Base-by-base conservation (phyloP, 2,113 vertebrate genomes). In the Chaetodon auriga region DNA sequence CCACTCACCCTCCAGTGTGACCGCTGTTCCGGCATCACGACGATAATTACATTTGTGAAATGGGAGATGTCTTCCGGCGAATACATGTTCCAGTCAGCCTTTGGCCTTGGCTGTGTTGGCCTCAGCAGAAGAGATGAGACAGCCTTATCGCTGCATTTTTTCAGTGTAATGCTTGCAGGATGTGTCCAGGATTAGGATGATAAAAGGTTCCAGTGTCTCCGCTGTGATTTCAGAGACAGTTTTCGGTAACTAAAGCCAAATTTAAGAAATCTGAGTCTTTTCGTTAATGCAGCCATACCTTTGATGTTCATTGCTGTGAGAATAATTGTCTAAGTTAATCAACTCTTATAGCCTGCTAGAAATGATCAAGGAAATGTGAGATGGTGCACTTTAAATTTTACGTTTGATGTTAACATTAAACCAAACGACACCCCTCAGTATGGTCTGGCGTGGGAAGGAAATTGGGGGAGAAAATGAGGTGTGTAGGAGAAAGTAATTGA, bases 11-110 rank as follows among this genome's bases (percentile, higher is more conserved):
- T 71, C 45, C 18, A 45, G 15, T 57, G 36, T 63, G 66, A 79
- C 65, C 60, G 54, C 63, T 73, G 57, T 36, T 54, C 13, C 19
- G 21, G 25, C 63, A 55, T 80, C 63, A 82, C 25, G 62, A 85
- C 23, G 25, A 72, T 75, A 84, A 81, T 83, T 64, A 55, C 69
- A 80, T 84, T 71, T 25, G 36, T 69, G 38, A 86, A 83, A 79
- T 61, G 18, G 64, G 38, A 84, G 66, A 83, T 45, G 43, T 88
- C 57, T 54, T 79, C 57, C 7, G 6, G 58, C 25, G 0, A 83
- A 68, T 23, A 53, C 55, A 80, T 84, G 60, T 53, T 49, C 53
- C n/a, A 14, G 41, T 21, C 13, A 75, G n/a, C 76, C 60, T 64
- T 51, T 71, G 69, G 62, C 70, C 70, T 75, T 35, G 5, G 38